These are phyloP conservation scores for Prochilodus magdalenae DNA, from an alignment of 2,113 vertebrate species.

Conservation along the genomic window DNA sequence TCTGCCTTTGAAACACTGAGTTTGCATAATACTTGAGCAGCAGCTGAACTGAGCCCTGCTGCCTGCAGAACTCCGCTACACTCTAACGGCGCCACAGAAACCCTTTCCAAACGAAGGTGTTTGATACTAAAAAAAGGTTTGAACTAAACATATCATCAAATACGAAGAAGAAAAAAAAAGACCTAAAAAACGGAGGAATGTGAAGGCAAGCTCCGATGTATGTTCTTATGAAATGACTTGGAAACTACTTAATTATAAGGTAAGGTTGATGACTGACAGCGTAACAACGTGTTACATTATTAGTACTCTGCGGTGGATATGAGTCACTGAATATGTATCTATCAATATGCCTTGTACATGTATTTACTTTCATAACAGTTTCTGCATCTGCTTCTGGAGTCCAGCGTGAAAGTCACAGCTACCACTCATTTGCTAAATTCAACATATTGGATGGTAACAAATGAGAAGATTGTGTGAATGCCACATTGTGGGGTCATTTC, in stretches of 20 bases:
- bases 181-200: neutral
- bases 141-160: neutral
- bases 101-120: neutral
- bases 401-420: no score
- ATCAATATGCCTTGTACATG: neutral
- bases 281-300: neutral
- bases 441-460: no score
- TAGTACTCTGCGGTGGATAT: neutral
- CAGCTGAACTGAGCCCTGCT: neutral
- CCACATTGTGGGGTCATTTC: no score
- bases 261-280: neutral
- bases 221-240: neutral
- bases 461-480: no score
- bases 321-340: neutral
- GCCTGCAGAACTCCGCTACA: neutral
- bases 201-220: neutral
- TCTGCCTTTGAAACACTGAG: constrained; percentile 2
- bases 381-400: neutral
- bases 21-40: neutral
- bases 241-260: neutral
- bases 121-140: neutral
- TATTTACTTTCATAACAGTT: neutral
- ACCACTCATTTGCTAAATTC: no score
- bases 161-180: neutral
- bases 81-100: neutral